Evolutionary conservation across 2,113 vertebrate genomes (phyloP).

Genomic region (Chitala chitala): DNA sequence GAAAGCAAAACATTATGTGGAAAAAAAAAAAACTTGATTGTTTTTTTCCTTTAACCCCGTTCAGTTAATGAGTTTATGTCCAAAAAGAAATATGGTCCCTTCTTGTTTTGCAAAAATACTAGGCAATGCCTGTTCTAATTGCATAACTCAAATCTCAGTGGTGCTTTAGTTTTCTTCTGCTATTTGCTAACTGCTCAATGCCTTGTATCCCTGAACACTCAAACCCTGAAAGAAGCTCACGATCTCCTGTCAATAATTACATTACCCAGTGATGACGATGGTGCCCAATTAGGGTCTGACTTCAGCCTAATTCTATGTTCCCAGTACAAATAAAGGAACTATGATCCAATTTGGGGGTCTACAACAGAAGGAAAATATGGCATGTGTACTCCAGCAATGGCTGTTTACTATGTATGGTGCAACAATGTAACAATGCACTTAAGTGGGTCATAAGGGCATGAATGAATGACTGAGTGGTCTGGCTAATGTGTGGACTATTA

Average conservation of each 20-base stretch:
- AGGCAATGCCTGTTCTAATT: background rate
- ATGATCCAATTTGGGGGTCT: background rate
- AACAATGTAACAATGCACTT: background rate
- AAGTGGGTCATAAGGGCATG: background rate
- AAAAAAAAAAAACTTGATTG: background rate
- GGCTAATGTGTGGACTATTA: background rate
- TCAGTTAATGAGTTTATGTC: constrained; percentile 9
- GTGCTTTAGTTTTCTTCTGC: background rate
- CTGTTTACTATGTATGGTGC: background rate
- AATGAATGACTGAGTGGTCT: background rate
- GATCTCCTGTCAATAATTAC: constrained; percentile 12
- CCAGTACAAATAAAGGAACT: background rate
- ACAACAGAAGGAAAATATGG: background rate
- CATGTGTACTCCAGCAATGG: background rate
- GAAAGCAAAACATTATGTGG: background rate
- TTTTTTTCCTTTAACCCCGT: no score
- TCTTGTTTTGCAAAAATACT: background rate
- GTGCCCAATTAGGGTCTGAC: background rate
- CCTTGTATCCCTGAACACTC: background rate
- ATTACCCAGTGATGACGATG: background rate
- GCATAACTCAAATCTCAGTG: constrained; percentile 2
- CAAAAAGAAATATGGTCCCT: background rate
- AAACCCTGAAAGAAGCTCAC: background rate
- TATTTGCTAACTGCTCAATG: background rate
- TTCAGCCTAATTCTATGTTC: constrained; percentile 2